Percentiles rank a stretch among this genome's conserved stretches.
These are phyloP conservation scores for Ostrea edulis DNA, from an alignment of 1,140 invertebrate genomes.

Conservation along the genomic window DNA sequence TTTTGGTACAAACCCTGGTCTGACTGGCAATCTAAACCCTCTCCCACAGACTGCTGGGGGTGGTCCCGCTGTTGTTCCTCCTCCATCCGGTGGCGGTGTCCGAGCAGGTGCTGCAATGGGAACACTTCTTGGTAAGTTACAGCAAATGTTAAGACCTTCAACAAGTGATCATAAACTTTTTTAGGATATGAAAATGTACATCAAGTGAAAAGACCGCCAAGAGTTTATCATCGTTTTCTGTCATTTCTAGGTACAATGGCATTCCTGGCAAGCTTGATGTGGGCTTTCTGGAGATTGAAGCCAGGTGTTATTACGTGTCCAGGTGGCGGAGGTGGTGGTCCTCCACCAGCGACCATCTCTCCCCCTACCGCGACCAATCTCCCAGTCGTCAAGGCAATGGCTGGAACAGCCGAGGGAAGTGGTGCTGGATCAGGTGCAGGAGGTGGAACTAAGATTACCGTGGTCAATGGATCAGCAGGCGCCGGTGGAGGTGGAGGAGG, in stretches of 20 bases:
- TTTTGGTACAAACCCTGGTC: slow-evolving; percentile 37
- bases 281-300: slow-evolving; percentile 74
- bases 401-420: slow-evolving; percentile 49
- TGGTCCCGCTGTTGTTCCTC: slow-evolving; percentile 44
- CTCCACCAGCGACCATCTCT: slow-evolving; percentile 58
- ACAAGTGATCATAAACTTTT: not conserved
- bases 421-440: slow-evolving; percentile 45
- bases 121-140: slow-evolving; percentile 66
- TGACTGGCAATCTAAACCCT: slow-evolving; percentile 42
- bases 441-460: slow-evolving; percentile 46
- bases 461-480: slow-evolving; percentile 47
- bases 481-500: slow-evolving; percentile 57
- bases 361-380: slow-evolving; percentile 63
- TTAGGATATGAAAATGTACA: too few relatives aligned
- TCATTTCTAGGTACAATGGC: slow-evolving; percentile 60
- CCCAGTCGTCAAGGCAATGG: slow-evolving; percentile 56
- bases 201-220: too few relatives aligned
- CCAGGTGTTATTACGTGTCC: slow-evolving; percentile 63
- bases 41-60: slow-evolving; percentile 47
- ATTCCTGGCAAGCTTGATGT: slow-evolving; percentile 71
- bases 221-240: not conserved
- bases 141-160: not conserved
- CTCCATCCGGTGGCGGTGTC: slow-evolving; percentile 45
- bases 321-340: slow-evolving; percentile 49
- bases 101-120: slow-evolving; percentile 72